Evolutionary conservation across 2,113 vertebrate species (phyloP), one percentile per base, ranked within the genome.

Genomic region (Vulpes lagopus): DNA sequence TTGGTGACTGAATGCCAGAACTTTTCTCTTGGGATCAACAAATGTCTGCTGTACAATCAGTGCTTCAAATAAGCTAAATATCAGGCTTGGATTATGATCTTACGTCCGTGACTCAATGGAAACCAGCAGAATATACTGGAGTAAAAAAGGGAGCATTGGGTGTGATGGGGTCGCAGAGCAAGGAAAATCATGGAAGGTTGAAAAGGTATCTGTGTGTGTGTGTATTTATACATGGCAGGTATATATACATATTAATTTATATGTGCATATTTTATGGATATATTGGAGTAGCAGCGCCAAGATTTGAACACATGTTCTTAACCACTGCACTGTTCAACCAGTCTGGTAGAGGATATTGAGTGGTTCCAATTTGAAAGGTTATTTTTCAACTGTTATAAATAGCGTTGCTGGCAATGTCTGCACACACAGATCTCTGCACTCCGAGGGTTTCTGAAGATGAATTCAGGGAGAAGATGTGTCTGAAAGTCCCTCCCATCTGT

Each of bases 281-380:
- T 30, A 32, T 5, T 73, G 11, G 30, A 74, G 19, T 17, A 5
- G 57, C 69, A 64, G 64, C 53, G 23, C 25, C 16, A 43, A 59
- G 74, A 83, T 83, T 43, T 22, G 60, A 94, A 90, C 62, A 69
- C 64, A 0, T 5, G 43, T 35, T 78, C 69, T 67, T 80, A 64
- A 35, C 62, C 11, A 14, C 16, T 0, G 8, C 25, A 17, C 19
- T 15, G 0, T 11, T 57, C 19, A 32, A 5, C 9, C 19, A 14
- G n/a, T 43, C 59, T 84, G 43, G 65, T 16, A 59, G 51, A 59
- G 16, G 49, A 43, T 30, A 11, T 4, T 20, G 11, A 62, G 4
- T 30, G 3, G 15, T 11, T 51, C 51, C 51, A 27, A n/a, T 15
- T 14, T 32, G 78, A 71, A 81, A 17, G 62, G 9, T 20, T 69